Evolutionary conservation across 2,888 invertebrate genomes (phyloP), one percentile per base, ranked within the genome.

Genomic region (Heliconius charithonia): DNA sequence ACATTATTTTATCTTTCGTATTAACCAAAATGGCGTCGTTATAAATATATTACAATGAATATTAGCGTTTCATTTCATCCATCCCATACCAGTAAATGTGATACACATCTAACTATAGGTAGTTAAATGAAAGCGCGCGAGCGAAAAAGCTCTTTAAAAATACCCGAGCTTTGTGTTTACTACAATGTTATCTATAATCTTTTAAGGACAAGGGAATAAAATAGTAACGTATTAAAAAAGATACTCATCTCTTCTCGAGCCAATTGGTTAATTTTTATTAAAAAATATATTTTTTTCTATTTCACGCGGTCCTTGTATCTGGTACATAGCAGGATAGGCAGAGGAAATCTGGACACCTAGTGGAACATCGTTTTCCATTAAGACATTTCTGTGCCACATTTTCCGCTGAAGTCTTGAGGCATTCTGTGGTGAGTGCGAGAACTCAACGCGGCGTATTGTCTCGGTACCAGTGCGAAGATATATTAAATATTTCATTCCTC

Each of bases 111-210:
- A 29, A 6, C 0, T 16, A 63, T 27, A 27, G 2, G 3, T 12
- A n/a, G 27, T 29, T 37, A 10, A 29, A 78, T 69, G 51, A 32
- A 70, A 29, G 76, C 79, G 75, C 70, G 77, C 62, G 41, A 79
- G 77, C 81, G 81, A 62, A 41, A 72, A 79, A 81, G 75, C 81
- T 71, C 51, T 75, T 81, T 79, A 79, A 81, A 37, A 67, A n/a
- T 77, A 77, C 13, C 79, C 79, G 71, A 71, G 56, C 67, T 74
- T 74, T 67, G 41, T 74, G 27, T 22, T 45, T 63, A 25, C n/a
- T 16, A 71, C 72, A 72, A 72, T 72, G 56, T 37, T 59, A 72
- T 72, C 72, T 59, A 72, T 32, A 72, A 59, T 59, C 72, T 69
- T 69, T 32, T n/a, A 59, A 59, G 56, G 56, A 56, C 72, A 32